Evolutionary conservation across 2,797 vertebrate genomes (phyloP), one percentile per base, ranked within the genome.

Genomic region (Knipowitschia caucasica): DNA sequence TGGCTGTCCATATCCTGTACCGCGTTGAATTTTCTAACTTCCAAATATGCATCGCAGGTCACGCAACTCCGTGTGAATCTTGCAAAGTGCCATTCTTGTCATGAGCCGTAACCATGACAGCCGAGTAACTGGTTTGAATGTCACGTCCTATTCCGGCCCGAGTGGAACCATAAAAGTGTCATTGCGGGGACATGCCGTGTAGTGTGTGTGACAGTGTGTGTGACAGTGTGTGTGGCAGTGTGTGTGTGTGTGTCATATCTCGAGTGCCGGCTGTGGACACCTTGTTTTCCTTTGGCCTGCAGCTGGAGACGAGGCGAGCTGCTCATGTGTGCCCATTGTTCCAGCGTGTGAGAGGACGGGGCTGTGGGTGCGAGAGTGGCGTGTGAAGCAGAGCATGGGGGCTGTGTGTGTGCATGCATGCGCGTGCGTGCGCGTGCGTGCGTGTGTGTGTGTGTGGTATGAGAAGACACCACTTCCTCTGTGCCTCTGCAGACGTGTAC

Each of bases 381-480:
- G 54, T 77, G 75, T 74, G 72, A 80, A 76, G 67, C 64, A 59
- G 67, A 52, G 61, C 69, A 39, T 69, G 53, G 67, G 60, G 54
- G 62, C 36, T 58, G 75, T 63, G 63, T 58, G 73, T 59, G 73
- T 14, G 50, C 69, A 42, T 35, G 62, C 72, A 25, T 63, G 64
- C 52, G 71, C 62, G 64, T 69, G 55, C 59, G 46, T 49, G 64
- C 66, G 40, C 67, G 60, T 64, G 69, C 64, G 63, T 74, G 67
- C 65, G 78, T 75, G 83, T 82, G 74, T 85, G 84, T 67, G 77
- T 59, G 25, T 43, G 68, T 63, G 56, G 77, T 73, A 74, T 72
- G 67, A 80, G 62, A 80, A 78, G 80, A 83, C 80, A 82, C 77
- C 69, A 81, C 83, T 88, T 89, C 85, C 84, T 79, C 67, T 73